phyloP scores from a whole-genome alignment of 1,140 invertebrate genomes.

The Diplogasteroides magnus region DNA sequence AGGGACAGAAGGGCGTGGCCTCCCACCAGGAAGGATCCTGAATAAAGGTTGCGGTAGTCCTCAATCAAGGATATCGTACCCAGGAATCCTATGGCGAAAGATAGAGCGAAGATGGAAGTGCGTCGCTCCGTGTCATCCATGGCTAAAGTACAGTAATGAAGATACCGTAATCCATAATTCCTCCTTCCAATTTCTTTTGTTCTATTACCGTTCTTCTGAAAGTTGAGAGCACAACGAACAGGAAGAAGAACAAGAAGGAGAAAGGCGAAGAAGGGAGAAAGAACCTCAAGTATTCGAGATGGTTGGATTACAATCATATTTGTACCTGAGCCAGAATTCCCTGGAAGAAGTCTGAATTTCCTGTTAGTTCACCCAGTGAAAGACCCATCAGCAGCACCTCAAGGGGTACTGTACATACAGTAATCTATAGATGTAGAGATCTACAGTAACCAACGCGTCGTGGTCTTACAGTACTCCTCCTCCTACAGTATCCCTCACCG shows the following conservation, averaged over 20 bases:
- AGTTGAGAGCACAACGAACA: conserved; percentile 3
- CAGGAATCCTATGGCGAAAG: conserved; percentile 12
- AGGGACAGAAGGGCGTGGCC: too few relatives aligned
- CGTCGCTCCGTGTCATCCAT: conserved; percentile 26
- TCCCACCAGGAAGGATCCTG: too few relatives aligned
- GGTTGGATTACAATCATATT: conserved; percentile 10
- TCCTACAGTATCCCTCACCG: conserved; percentile 4
- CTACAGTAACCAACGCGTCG: background rate
- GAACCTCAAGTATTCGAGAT: conserved; percentile 9
- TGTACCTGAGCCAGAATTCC: too few relatives aligned
- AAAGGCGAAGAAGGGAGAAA: conserved; percentile 6
- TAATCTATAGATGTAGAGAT: too few relatives aligned
- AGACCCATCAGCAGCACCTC: conserved; percentile 19
- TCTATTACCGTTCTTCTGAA: background rate
- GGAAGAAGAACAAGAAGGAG: conserved; percentile 13
- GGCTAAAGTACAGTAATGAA: conserved; percentile 1
- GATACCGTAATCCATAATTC: background rate
- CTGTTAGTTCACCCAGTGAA: conserved; percentile 7
- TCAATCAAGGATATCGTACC: too few relatives aligned
- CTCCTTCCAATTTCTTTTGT: background rate
- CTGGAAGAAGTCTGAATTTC: conserved; percentile 11
- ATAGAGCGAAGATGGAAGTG: conserved; percentile 7
- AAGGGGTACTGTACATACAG: too few relatives aligned
- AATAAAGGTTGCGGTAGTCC: too few relatives aligned
- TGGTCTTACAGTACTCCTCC: too few relatives aligned